Evolutionary conservation across 2,888 invertebrate species (phyloP).

Genomic region (Cynaeus angustus): DNA sequence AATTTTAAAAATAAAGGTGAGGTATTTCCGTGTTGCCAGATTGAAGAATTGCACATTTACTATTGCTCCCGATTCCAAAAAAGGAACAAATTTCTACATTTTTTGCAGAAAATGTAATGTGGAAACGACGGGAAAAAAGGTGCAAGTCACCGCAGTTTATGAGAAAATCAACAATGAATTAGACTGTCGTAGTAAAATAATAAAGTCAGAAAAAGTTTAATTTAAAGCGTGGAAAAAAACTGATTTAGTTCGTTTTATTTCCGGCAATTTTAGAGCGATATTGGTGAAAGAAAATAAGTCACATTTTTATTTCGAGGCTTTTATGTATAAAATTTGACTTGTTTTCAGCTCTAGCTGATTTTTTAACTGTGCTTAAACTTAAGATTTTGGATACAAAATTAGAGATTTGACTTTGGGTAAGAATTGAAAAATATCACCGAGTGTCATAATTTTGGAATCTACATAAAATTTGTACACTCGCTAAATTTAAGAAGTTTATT

Average conservation of each 20-base stretch:
- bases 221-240: background rate
- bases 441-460: too few species aligned
- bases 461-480: too few species aligned
- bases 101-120: background rate
- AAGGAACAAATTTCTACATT: background rate
- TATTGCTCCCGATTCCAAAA: background rate
- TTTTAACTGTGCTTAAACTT: too few species aligned
- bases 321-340: too few species aligned
- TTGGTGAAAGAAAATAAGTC: too few species aligned
- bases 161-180: conserved; percentile 33
- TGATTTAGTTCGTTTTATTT: background rate
- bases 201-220: conserved; percentile 11
- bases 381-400: too few species aligned
- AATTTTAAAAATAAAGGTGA: background rate
- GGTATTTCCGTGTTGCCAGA: background rate
- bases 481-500: too few species aligned
- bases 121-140: background rate
- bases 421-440: too few species aligned
- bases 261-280: too few species aligned
- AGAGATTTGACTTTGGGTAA: too few species aligned
- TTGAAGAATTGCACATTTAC: background rate
- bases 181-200: conserved; percentile 2
- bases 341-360: too few species aligned
- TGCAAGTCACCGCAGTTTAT: conserved; percentile 25
- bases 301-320: too few species aligned